Evolutionary conservation across 1,140 invertebrate species (phyloP).

Genomic region (Sitobion miscanthi): DNA sequence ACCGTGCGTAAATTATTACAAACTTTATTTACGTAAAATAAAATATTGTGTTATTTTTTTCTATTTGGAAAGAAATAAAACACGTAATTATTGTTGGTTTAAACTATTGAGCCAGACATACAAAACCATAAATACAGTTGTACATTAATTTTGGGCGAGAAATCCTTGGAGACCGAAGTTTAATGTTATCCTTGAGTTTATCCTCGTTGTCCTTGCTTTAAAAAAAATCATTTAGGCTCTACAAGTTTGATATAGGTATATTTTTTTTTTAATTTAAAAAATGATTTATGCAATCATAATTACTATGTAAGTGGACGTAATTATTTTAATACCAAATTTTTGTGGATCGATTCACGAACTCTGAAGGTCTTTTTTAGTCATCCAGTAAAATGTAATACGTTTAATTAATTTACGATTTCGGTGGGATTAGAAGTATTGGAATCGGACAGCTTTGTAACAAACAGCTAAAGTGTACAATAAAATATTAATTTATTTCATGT

Average conservation of each 20-base stretch:
- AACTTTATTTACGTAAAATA: not conserved
- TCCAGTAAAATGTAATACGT: not conserved
- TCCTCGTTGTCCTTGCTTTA: not conserved
- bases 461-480: not conserved
- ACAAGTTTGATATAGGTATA: not conserved
- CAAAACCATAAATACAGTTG: not conserved
- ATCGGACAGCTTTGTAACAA: not conserved
- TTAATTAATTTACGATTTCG: not conserved
- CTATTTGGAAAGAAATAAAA: not conserved
- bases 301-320: not conserved
- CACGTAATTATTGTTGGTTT: not conserved
- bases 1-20: not conserved
- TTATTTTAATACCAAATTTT: conserved; percentile 1
- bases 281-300: not conserved
- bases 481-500: not conserved
- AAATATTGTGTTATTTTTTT: not conserved
- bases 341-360: not conserved
- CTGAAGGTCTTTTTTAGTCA: not conserved
- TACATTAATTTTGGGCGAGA: not conserved
- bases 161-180: conserved; percentile 1
- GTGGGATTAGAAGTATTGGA: not conserved
- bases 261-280: not conserved
- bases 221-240: not conserved
- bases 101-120: not conserved
- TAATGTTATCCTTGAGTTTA: not conserved